phyloP scores from a whole-genome alignment of 2,113 vertebrate species.

The Pterocles gutturalis region DNA sequence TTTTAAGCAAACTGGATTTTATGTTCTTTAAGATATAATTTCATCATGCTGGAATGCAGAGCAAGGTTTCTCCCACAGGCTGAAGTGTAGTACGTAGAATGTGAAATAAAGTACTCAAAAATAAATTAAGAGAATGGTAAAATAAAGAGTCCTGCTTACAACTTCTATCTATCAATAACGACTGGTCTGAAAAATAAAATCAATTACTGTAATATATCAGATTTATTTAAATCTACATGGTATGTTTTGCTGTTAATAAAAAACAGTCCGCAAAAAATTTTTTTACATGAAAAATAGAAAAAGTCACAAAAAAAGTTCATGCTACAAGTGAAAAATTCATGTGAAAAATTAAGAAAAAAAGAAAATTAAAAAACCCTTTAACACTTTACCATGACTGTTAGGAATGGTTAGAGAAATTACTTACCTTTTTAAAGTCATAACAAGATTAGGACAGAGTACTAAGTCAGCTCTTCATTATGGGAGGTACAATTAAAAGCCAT shows the following conservation, averaged over 20 bases:
- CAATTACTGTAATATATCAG: conserved; percentile 22
- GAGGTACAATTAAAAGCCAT: conserved; percentile 81
- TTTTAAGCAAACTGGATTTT: conserved; percentile 35
- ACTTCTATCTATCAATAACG: conserved; percentile 40
- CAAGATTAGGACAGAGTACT: conserved; percentile 82
- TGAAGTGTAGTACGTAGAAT: conserved; percentile 51
- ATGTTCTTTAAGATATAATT: conserved; percentile 45
- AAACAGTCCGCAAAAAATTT: conserved; percentile 7
- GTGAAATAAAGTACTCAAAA: conserved; percentile 48
- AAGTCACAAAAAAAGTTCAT: conserved; percentile 61
- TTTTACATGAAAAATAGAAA: conserved; percentile 64
- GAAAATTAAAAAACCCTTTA: conserved; percentile 55
- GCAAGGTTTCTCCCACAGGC: conserved; percentile 34
- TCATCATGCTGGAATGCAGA: conserved; percentile 22
- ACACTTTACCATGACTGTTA: conserved; percentile 70
- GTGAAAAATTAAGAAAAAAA: conserved; percentile 56
- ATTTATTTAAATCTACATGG: conserved; percentile 38
- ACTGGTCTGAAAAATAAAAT: conserved; percentile 58
- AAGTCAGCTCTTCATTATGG: conserved; percentile 85
- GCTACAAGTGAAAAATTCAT: conserved; percentile 66
- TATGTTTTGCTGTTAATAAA: conserved; percentile 66
- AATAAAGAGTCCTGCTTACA: conserved; percentile 42
- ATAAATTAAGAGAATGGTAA: conserved; percentile 58
- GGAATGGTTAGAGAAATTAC: conserved; percentile 81
- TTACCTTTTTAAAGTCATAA: conserved; percentile 84